Base-by-base conservation (phyloP, 2,113 vertebrate genomes). In the Aptenodytes patagonicus region DNA sequence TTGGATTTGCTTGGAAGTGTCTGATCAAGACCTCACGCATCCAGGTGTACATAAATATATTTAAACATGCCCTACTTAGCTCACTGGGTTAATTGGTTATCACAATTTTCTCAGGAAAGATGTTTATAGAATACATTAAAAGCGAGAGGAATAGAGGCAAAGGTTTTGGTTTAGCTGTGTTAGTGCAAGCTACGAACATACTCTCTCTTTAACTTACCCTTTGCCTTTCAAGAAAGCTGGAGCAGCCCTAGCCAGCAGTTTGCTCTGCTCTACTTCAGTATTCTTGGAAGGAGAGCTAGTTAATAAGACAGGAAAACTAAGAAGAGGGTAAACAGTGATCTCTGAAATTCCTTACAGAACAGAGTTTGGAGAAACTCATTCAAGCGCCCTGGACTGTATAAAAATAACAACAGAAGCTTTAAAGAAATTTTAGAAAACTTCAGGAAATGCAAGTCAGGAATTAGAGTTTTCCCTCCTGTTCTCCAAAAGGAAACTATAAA, bases 151-250 rank as follows among this genome's bases (percentile, higher is more conserved):
- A 83, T 4, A 36, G 38, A 76, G 94, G 65, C 76, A 93, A 75
- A 75, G 32, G n/a, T 54, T 89, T 68, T 89, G 40, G 72, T 96
- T 98, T 98, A 98, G 97, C 97, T 93, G 42, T 76, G 89, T 98
- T 98, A 98, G 96, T 96, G 92, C 68, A 95, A 78, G 55, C 68
- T 94, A 75, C 2, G 29, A 95, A 94, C 62, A 93, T 92, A 97
- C 72, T 96, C 97, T 98, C 95, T 97, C 89, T 97, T 93, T 86
- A 94, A 99, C 99, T 99, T 99, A 99, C 99, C 99, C 99, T 98
- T 98, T 99, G 90, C 99, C 99, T 98, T 99, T 99, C 96, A 99
- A 98, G 98, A 99, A 99, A 98, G 99, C 98, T 81, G 99, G 99
- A 98, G 98, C 98, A 83, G 99, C 98, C 98, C 98, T 99, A 98